A percentile compares a stretch with the other conserved stretches of the same genome.
Conservation (phyloP, 2,888 invertebrate species). For the Dioctria rufipes region DNA sequence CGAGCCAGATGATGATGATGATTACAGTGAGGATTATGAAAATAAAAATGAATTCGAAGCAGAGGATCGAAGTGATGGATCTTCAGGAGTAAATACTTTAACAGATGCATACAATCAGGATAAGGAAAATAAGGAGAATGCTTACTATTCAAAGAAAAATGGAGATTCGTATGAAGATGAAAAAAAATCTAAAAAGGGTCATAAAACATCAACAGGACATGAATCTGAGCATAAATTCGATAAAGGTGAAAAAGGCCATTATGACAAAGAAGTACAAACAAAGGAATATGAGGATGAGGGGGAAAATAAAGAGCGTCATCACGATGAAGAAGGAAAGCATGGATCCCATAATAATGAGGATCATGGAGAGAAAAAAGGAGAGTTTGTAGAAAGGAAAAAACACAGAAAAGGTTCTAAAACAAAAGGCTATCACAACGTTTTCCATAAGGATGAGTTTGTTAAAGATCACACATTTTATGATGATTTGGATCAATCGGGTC, state of each 20-base stretch:
- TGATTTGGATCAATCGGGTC: slow-evolving; percentile 84
- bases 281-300: slow-evolving; percentile 43
- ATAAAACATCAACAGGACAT: slow-evolving; percentile 45
- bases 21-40: not conserved
- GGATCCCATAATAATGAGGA: slow-evolving; percentile 62
- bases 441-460: slow-evolving; percentile 88
- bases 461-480: slow-evolving; percentile 92
- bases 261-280: slow-evolving; percentile 35
- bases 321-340: slow-evolving; percentile 80
- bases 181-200: slow-evolving; percentile 40
- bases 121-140: not conserved
- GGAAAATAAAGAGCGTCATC: slow-evolving; percentile 70
- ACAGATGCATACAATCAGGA: not conserved
- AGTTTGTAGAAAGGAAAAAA: slow-evolving; percentile 81
- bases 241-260: slow-evolving; percentile 49
- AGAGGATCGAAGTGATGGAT: slow-evolving; percentile 24
- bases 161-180: not conserved
- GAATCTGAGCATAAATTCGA: slow-evolving; percentile 45
- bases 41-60: slow-evolving; percentile 3
- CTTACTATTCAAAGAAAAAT: slow-evolving; percentile 29
- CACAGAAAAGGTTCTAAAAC: slow-evolving; percentile 86
- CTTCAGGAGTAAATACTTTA: slow-evolving; percentile 35
- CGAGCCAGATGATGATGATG: slow-evolving; percentile 21
- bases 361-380: slow-evolving; percentile 34
- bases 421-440: slow-evolving; percentile 86